phyloP scores from a whole-genome alignment of 2,888 invertebrate genomes.

The Lypha dubia region DNA sequence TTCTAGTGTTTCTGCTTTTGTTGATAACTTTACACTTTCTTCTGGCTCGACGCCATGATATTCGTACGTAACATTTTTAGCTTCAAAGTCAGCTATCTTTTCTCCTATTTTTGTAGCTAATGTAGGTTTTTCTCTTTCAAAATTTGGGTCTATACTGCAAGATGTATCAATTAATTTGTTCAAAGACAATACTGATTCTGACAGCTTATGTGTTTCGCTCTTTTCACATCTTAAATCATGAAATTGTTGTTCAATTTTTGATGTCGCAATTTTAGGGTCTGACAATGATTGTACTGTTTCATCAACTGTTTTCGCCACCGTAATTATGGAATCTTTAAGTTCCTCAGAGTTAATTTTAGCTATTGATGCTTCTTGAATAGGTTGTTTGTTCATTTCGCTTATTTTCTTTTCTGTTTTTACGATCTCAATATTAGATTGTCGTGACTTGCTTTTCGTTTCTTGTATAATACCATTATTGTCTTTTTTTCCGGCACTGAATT shows the following conservation, averaged over 20 bases:
- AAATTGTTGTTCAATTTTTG: conserved; percentile 45
- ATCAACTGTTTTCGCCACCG: conserved; percentile 59
- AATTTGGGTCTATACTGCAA: not conserved
- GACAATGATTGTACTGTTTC: conserved; percentile 68
- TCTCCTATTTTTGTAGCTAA: conserved; percentile 61
- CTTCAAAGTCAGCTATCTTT: conserved; percentile 72
- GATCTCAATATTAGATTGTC: not conserved
- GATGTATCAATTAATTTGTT: conserved; percentile 55
- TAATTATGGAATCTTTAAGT: conserved; percentile 45
- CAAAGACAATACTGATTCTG: conserved; percentile 54
- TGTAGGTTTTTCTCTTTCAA: conserved; percentile 43
- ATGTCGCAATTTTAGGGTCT: conserved; percentile 47
- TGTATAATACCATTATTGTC: not conserved
- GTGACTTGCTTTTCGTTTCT: not conserved
- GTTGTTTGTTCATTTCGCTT: not conserved
- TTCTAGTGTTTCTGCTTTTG: conserved; percentile 55
- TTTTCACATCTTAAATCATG: conserved; percentile 1
- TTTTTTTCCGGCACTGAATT: not conserved
- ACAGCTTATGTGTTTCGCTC: conserved; percentile 48
- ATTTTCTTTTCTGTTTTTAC: conserved; percentile 2
- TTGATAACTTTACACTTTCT: conserved; percentile 73
- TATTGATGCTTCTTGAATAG: not conserved
- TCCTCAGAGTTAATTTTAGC: not conserved
- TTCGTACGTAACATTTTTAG: conserved; percentile 77
- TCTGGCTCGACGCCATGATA: conserved; percentile 78